phyloP scores from a whole-genome alignment of 1,140 invertebrate species.

The Wiebesia pumilae region DNA sequence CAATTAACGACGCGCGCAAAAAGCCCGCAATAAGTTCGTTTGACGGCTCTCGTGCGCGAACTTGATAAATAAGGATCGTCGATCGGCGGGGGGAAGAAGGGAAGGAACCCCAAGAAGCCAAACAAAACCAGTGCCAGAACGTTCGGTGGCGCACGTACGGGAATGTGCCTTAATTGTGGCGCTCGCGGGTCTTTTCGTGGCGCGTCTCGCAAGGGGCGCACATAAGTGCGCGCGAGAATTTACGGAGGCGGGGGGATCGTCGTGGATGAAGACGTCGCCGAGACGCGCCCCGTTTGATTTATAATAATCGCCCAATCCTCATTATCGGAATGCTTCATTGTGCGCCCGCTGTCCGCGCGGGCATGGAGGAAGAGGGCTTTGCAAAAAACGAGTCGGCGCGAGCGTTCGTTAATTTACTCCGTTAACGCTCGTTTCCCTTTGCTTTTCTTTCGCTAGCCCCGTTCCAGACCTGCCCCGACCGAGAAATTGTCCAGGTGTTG shows the following conservation, averaged over 20 bases:
- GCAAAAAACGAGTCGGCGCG: not conserved
- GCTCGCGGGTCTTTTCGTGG: not conserved
- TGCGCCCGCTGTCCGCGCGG: not conserved
- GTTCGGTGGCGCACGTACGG: not conserved
- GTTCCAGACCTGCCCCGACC: too few relatives aligned
- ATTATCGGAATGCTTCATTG: slow-evolving; percentile 57
- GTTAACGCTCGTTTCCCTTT: not conserved
- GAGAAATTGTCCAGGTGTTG: not conserved
- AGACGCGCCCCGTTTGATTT: slow-evolving; percentile 62
- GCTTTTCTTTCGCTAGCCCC: not conserved
- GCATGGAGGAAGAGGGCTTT: not conserved
- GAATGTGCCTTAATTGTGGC: slow-evolving; percentile 48
- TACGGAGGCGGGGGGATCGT: slow-evolving; percentile 64
- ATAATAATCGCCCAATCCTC: slow-evolving; percentile 71
- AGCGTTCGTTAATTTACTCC: not conserved
- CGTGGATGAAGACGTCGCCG: slow-evolving; percentile 45
- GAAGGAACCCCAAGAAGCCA: not conserved
- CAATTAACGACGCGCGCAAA: slow-evolving; percentile 59
- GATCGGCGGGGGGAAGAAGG: not conserved
- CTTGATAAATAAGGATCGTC: slow-evolving; percentile 46
- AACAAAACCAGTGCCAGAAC: not conserved
- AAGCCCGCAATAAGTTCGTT: slow-evolving; percentile 51
- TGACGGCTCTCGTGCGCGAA: slow-evolving; percentile 40
- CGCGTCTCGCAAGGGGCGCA: slow-evolving; percentile 42
- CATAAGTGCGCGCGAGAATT: slow-evolving; percentile 63